phyloP scores from a whole-genome alignment of 2,888 invertebrate genomes.

The Noctua janthina region DNA sequence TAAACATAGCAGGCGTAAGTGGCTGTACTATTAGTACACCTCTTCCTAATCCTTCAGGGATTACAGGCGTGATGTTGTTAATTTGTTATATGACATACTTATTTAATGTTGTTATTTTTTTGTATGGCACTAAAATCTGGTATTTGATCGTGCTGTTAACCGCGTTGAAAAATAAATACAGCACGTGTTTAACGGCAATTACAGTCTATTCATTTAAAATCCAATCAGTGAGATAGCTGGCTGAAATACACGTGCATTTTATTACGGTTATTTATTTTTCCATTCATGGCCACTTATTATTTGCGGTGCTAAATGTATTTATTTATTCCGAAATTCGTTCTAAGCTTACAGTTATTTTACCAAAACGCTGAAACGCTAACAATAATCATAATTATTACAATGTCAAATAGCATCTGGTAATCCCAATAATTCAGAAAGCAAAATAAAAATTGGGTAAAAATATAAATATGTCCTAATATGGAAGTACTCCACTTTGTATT shows the following conservation, averaged over 20 bases:
- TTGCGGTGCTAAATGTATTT: not conserved
- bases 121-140: not conserved
- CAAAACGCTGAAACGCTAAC: no score
- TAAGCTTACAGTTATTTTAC: no score
- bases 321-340: no score
- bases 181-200: slow-evolving; percentile 41
- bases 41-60: not conserved
- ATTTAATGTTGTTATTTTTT: no score
- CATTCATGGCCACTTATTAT: not conserved
- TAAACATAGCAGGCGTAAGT: not conserved
- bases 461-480: no score
- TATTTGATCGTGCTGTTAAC: slow-evolving; percentile 11
- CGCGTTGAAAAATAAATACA: slow-evolving; percentile 22
- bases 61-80: not conserved
- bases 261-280: not conserved
- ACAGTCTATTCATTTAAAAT: slow-evolving; percentile 39
- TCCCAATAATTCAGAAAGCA: no score
- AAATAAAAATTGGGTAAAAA: no score
- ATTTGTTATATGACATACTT: not conserved
- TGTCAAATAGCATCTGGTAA: no score
- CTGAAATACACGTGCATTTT: slow-evolving; percentile 7
- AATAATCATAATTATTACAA: no score
- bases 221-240: slow-evolving; percentile 34
- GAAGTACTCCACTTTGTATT: not conserved
- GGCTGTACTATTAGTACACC: not conserved